Conservation (phyloP, 2,888 invertebrate genomes). For the Andrena haemorrhoa region DNA sequence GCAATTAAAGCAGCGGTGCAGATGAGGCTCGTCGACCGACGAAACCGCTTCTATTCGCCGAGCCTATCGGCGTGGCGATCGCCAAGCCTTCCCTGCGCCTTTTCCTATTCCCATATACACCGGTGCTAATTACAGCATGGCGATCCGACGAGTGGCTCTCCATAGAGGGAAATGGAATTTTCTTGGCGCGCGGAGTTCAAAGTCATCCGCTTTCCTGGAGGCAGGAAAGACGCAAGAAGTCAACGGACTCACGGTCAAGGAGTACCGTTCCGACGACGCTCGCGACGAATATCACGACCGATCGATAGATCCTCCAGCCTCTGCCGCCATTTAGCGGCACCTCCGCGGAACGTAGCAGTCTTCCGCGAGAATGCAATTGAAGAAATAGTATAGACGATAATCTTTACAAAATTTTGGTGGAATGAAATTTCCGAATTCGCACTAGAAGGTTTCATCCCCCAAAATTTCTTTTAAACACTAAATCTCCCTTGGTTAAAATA, state of each 20-base stretch:
- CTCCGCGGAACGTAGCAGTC: no score
- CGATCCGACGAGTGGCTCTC: conserved; percentile 62
- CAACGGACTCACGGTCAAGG: conserved; percentile 54
- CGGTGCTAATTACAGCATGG: conserved; percentile 66
- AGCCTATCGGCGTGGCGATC: conserved; percentile 40
- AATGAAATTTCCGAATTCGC: no score
- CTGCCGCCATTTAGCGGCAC: background rate
- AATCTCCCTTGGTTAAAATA: no score
- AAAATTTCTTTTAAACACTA: no score
- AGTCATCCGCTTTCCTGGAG: conserved; percentile 73
- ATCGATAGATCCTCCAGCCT: conserved; percentile 27
- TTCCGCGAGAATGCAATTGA: no score
- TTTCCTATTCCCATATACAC: conserved; percentile 61
- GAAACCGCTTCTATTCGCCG: background rate
- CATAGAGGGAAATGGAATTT: conserved; percentile 71
- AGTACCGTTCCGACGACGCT: conserved; percentile 44
- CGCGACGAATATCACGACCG: conserved; percentile 12
- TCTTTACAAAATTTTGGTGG: no score
- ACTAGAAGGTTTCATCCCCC: no score
- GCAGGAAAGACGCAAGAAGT: conserved; percentile 62
- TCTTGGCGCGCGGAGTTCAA: conserved; percentile 69
- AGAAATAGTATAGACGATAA: no score
- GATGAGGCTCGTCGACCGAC: background rate
- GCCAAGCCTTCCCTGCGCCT: conserved; percentile 33
- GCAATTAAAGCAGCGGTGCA: background rate